Base-by-base conservation (phyloP, 2,113 vertebrate species). In the Elaphurus davidianus region DNA sequence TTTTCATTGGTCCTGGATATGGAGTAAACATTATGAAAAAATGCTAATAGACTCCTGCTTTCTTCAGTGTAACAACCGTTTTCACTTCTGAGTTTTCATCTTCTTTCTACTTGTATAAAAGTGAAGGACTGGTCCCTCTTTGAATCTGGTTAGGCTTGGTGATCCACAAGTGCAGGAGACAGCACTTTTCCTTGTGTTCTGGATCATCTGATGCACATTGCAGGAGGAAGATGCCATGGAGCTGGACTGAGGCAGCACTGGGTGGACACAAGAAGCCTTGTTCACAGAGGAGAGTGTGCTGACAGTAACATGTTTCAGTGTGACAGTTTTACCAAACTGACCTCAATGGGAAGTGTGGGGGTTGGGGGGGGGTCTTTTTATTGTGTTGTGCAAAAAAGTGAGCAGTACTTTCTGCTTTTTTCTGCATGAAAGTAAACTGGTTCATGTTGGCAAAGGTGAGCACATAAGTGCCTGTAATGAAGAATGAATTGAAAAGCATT, bases 11-110 rank as follows among this genome's bases (percentile, higher is more conserved):
- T 33, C 60, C n/a, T 92, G 60, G 19, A 71, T 47, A 8, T 40
- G 50, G 14, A 78, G 15, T 81, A 74, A 81, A 28, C 85, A 62
- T 78, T 62, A 27, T 62, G 52, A 87, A 55, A 64, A 81, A 74
- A 60, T 96, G 36, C 52, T 93, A 8, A 47, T 52, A 5, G 64
- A 30, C 16, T 30, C 36, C 43, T 78, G 45, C 21, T 87, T 94
- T 92, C 87, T 86, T 88, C 36, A 10, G 0, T 40, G 13, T 36
- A 40, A 87, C 43, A 92, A 67, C 55, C 47, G 40, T 36, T 74
- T 86, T 96, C 43, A 54, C 83, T 79, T 83, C 64, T 90, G 47
- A 92, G 50, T 54, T 85, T 96, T 81, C 25, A 30, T 90, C 9
- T 30, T 92, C 62, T 25, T 79, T 19, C 16, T 84, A 6, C 50